Evolutionary conservation across 2,113 vertebrate species (phyloP), one percentile per base, ranked within the genome.

Genomic region (Pangasianodon hypophthalmus): DNA sequence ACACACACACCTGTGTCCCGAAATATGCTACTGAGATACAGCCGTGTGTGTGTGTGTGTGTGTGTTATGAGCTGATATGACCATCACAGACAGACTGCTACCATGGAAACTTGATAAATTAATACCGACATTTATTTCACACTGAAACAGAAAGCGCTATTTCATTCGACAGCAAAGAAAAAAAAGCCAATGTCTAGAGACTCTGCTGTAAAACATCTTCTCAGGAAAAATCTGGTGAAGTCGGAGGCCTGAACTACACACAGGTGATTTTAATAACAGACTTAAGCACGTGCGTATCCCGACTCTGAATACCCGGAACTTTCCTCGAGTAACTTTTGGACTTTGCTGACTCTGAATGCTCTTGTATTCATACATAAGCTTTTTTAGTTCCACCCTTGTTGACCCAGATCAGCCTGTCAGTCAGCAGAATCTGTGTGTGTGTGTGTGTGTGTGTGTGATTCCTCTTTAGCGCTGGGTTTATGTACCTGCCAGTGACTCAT

Each of bases 401-500:
- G 0, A 75, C 71, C 71, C 71, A 44, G 71, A 44, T 37, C 9
- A 75, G 19, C 37, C 37, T 73, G 71, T 75, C 37, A 37, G 16
- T 73, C 32, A 41, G 67, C n/a, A n/a, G 13, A n/a, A 29, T 60
- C 58, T 10, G 62, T 29, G 62, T 29, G 62, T 48, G 75, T 19
- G 46, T 83, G n/a, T 58, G 32, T 37, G n/a, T 29, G 46, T 54
- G 79, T 54, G 29, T 54, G 24, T 26, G 21, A 4, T 81, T 81
- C 48, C 19, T 32, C 56, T 84, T 41, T n/a, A 41, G 2, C n/a
- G 19, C 56, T 9, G 7, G 18, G 54, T 52, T 56, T 56, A 58
- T 83, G 52, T 37, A 82, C 80, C 80, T 56, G 11, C 26, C 50
- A 4, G n/a, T 84, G 52, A 84, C 52, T 84, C 82, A 84, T 60